Percentiles rank a stretch among this genome's conserved stretches.
Evolutionary conservation across 1,140 invertebrate species (phyloP).

Genomic region (Nylanderia fulva): DNA sequence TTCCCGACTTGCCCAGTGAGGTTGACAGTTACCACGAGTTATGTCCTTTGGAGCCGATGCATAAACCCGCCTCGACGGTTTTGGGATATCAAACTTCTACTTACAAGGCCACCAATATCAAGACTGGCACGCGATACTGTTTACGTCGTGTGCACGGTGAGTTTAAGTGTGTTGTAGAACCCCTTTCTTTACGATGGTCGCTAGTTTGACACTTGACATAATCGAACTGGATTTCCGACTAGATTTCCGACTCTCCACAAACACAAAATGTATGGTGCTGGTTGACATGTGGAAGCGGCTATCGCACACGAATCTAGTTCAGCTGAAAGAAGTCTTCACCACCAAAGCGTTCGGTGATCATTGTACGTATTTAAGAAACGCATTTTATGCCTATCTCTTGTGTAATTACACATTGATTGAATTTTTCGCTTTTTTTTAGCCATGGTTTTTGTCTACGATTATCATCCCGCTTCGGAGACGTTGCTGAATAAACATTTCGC

Average conservation of each 20-base stretch:
- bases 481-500: conserved; percentile 95
- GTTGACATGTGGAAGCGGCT: conserved; percentile 98
- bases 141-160: conserved; percentile 95
- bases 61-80: conserved; percentile 88
- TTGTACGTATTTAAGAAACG: conserved; percentile 89
- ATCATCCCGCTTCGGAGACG: conserved; percentile 96
- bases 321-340: conserved; percentile 96
- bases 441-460: conserved; percentile 98
- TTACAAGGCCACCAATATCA: conserved; percentile 96
- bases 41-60: conserved; percentile 91
- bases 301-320: conserved; percentile 96
- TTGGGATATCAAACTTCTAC: conserved; percentile 94
- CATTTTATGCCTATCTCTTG: not conserved
- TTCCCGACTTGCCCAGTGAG: conserved; percentile 92
- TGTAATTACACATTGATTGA: not conserved
- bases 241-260: conserved; percentile 93
- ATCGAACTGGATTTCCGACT: conserved; percentile 34
- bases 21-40: conserved; percentile 97
- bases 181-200: not conserved
- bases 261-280: conserved; percentile 93
- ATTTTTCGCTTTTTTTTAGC: conserved; percentile 87
- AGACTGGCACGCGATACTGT: conserved; percentile 94
- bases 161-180: not conserved
- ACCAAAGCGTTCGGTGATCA: conserved; percentile 98
- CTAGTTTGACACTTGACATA: not conserved